A percentile compares a stretch with the other conserved stretches of the same genome.
Evolutionary conservation across 2,797 vertebrate genomes (phyloP).

Genomic region (Acridotheres tristis): DNA sequence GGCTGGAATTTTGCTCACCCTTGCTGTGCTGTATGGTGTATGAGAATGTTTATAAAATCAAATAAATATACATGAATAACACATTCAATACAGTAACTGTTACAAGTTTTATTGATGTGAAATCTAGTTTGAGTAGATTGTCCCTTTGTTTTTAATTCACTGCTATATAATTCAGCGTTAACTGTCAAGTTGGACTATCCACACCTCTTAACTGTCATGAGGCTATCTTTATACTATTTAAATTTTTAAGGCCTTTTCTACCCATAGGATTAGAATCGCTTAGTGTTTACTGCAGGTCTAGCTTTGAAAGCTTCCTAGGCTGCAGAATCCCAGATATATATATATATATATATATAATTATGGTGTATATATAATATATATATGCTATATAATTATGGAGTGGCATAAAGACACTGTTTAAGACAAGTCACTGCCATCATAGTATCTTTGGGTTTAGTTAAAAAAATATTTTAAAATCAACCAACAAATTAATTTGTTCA

Average conservation of each 20-base stretch:
- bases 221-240: not conserved
- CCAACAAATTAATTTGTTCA: not conserved
- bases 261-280: not conserved
- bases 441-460: not conserved
- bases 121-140: not conserved
- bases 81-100: not conserved
- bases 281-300: not conserved
- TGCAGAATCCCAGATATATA: not conserved
- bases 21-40: not conserved
- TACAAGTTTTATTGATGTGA: not conserved
- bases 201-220: not conserved
- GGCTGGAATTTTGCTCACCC: not conserved
- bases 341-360: not conserved
- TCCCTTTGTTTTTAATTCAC: not conserved
- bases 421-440: not conserved
- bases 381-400: not conserved
- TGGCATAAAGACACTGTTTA: not conserved
- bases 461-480: not conserved
- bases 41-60: not conserved
- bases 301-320: not conserved
- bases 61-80: not conserved
- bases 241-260: not conserved
- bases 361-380: not conserved
- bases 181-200: not conserved
- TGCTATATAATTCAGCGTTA: not conserved